Evolutionary conservation across 2,888 invertebrate genomes (phyloP), one percentile per base, ranked within the genome.

Genomic region (Tricholauxania praeusta): DNA sequence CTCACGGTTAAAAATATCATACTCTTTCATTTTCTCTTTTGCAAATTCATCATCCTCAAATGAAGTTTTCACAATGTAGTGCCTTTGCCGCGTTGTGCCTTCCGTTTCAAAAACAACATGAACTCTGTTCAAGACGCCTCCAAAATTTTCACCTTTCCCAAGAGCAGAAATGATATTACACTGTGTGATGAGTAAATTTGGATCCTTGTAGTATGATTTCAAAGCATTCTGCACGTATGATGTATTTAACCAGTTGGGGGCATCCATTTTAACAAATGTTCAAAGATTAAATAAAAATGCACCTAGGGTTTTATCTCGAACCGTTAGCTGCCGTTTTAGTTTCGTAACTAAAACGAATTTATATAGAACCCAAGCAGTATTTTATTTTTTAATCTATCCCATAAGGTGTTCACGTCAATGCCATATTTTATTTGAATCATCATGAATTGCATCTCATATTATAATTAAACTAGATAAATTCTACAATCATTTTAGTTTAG

Each of bases 1-100:
- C 77, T 87, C 87, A 7, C 86, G 81, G 73, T 85, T 83, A 74
- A 84, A 87, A n/a, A 86, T 83, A 51, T 87, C 85, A 48, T 86
- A 87, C 0, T 84, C 83, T 47, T 80, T 80, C 78, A 87, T 84
- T 3, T 77, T 75, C 47, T 81, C 80, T 3, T 76, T 75, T 0
- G 83, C 78, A 59, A 83, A 80, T 51, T 85, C 84, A 75, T 85
- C 81, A 3, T 80, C 79, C 57, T 85, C 85, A 53, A 82, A 84
- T 0, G 85, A 81, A 7, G 82, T 83, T 74, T 87, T 87, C 3
- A 86, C 77, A 15, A 87, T 83, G 67, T 82, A 84, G 4, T 72
- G 65, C 47, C 79, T 77, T 4, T 70, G 52, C 47, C 60, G 74
- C 12, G 78, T 81, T 14, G 76, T 74, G 2, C 72, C 48, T 0